phyloP scores from a whole-genome alignment of 1,140 invertebrate genomes.

The Oryctes rhinoceros region DNA sequence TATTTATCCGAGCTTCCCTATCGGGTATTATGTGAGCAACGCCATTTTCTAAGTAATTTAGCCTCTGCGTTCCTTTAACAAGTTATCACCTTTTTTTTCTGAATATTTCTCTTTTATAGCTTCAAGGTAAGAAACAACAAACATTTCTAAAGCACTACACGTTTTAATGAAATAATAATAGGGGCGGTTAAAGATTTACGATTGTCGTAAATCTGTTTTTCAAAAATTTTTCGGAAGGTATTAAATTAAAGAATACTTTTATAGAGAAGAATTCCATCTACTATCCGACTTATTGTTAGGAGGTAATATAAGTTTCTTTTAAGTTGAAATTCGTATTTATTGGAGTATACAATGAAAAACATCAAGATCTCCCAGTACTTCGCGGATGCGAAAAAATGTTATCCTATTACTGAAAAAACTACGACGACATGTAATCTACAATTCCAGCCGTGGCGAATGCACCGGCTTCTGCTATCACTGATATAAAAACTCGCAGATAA shows the following conservation, averaged over 20 bases:
- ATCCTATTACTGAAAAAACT: too few species aligned
- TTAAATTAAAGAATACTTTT: background rate
- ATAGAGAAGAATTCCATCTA: background rate
- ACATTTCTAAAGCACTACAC: background rate
- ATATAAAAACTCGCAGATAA: too few species aligned
- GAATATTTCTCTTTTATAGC: constrained; percentile 1
- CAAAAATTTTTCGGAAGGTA: background rate
- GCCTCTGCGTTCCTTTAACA: background rate
- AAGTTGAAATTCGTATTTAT: too few species aligned
- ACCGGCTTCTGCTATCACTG: too few species aligned
- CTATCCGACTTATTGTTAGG: too few species aligned
- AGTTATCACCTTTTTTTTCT: background rate
- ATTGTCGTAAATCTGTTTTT: constrained; percentile 14
- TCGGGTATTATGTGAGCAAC: background rate
- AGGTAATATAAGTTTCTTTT: too few species aligned
- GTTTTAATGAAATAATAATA: background rate
- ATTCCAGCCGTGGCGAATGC: too few species aligned
- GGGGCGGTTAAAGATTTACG: background rate
- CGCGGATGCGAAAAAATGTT: too few species aligned
- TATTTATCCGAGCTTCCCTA: background rate
- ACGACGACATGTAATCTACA: too few species aligned
- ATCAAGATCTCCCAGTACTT: too few species aligned
- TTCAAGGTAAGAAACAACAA: background rate
- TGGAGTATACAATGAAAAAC: too few species aligned
- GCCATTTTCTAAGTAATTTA: background rate